Percentiles rank a stretch among this genome's conserved stretches.
Conservation (phyloP, 2,113 vertebrate genomes). For the Coregonus clupeaformis region DNA sequence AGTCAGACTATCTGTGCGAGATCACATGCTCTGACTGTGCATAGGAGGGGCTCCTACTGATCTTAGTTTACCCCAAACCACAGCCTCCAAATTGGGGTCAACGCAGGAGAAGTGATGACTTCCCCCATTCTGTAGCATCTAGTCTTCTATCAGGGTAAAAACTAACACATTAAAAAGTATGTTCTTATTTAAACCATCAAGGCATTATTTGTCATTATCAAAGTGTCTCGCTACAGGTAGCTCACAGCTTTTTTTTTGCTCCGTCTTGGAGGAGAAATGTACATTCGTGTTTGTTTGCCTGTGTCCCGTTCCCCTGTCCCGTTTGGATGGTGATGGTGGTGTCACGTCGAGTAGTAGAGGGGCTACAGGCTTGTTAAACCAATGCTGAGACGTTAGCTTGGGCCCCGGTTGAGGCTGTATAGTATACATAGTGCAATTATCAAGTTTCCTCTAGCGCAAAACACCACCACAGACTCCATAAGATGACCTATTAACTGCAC, state of each 20-base stretch:
- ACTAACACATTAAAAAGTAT: conserved; percentile 58
- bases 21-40: too few species aligned
- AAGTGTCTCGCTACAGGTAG: conserved; percentile 39
- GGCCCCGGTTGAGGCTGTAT: not conserved
- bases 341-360: conserved; percentile 3
- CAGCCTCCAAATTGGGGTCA: conserved; percentile 49
- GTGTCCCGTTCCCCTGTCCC: conserved; percentile 28
- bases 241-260: conserved; percentile 41
- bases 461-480: conserved; percentile 18
- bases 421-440: conserved; percentile 29
- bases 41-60: conserved; percentile 2
- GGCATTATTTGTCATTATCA: conserved; percentile 64
- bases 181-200: conserved; percentile 67
- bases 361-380: conserved; percentile 31
- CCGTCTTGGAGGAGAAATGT: conserved; percentile 36
- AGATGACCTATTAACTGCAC: conserved; percentile 22
- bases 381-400: not conserved
- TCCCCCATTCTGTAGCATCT: conserved; percentile 31
- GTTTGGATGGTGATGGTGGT: too few species aligned
- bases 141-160: conserved; percentile 13
- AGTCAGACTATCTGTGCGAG: too few species aligned
- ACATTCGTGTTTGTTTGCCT: conserved; percentile 50
- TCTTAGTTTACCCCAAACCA: conserved; percentile 45
- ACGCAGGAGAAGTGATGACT: conserved; percentile 48
- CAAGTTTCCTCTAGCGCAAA: conserved; percentile 29